Percentiles rank a stretch among this genome's conserved stretches.
These are phyloP conservation scores for Sandelia bainsii DNA, from an alignment of 2,797 vertebrate species.

Conservation along the genomic window DNA sequence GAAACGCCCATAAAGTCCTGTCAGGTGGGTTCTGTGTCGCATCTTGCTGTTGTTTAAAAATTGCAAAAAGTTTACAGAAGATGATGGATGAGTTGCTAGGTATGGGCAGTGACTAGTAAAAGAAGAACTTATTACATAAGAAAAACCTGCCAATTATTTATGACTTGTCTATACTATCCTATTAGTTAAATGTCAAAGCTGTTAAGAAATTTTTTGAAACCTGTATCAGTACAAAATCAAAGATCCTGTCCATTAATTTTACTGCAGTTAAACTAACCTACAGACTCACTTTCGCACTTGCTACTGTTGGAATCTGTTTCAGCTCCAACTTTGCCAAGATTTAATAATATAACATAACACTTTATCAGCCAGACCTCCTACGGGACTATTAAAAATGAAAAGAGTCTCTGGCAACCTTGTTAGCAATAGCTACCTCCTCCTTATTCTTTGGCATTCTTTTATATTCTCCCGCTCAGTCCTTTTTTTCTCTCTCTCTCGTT, in stretches of 20 bases:
- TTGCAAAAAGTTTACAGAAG: background rate
- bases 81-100: background rate
- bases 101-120: background rate
- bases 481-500: background rate
- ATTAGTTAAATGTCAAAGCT: background rate
- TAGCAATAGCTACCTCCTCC: constrained; percentile 79
- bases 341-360: constrained; percentile 80
- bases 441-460: constrained; percentile 74
- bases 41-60: background rate
- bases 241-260: constrained; percentile 31
- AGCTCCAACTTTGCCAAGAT: constrained; percentile 76
- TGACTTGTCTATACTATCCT: background rate
- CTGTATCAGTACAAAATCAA: background rate
- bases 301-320: constrained; percentile 69
- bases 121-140: background rate
- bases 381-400: constrained; percentile 84
- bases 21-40: background rate
- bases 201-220: background rate
- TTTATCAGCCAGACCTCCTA: constrained; percentile 81
- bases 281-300: constrained; percentile 65
- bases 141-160: background rate
- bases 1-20: no score
- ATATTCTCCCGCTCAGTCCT: constrained; percentile 65
- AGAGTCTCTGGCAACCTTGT: constrained; percentile 83
- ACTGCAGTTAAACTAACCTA: constrained; percentile 56